A percentile compares a stretch with the other conserved stretches of the same genome.
These are phyloP conservation scores for Drosophila ficusphila DNA, from an alignment of 1,140 invertebrate species.

Conservation along the genomic window DNA sequence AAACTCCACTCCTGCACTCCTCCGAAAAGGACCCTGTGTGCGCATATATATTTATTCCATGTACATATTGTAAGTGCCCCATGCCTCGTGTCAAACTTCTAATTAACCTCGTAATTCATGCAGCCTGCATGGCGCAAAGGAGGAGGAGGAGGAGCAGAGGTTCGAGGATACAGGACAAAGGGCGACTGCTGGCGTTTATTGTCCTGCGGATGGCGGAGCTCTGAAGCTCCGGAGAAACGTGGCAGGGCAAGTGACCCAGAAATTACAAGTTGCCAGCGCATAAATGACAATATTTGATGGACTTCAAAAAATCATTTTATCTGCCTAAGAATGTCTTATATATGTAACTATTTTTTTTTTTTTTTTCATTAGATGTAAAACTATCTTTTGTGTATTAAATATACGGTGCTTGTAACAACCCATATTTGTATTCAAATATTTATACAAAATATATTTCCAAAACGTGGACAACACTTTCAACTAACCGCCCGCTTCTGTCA, in stretches of 20 bases:
- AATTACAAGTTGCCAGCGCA: conserved; percentile 14
- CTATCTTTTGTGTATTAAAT: too few species aligned
- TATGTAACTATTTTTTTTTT: too few species aligned
- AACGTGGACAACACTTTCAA: neutral
- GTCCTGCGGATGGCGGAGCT: conserved; percentile 4
- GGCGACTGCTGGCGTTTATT: conserved; percentile 34
- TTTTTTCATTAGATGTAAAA: neutral
- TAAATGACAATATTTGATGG: conserved; percentile 1
- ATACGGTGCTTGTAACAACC: too few species aligned
- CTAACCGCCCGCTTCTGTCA: neutral
- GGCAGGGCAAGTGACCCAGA: conserved; percentile 34
- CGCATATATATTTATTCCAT: conserved; percentile 37
- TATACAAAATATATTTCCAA: neutral
- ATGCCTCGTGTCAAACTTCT: conserved; percentile 52
- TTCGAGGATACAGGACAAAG: neutral
- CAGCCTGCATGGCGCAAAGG: conserved; percentile 12
- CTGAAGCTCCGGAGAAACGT: conserved; percentile 10
- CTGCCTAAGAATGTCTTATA: neutral
- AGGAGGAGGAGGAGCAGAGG: neutral
- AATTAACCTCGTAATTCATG: conserved; percentile 53
- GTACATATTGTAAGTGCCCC: conserved; percentile 49
- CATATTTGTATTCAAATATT: neutral
- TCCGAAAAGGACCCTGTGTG: neutral
- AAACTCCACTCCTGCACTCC: neutral
- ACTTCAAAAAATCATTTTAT: neutral